These are phyloP conservation scores for Brachyhypopomus occidentalis DNA, from an alignment of 2,113 vertebrate genomes.

Conservation along the genomic window DNA sequence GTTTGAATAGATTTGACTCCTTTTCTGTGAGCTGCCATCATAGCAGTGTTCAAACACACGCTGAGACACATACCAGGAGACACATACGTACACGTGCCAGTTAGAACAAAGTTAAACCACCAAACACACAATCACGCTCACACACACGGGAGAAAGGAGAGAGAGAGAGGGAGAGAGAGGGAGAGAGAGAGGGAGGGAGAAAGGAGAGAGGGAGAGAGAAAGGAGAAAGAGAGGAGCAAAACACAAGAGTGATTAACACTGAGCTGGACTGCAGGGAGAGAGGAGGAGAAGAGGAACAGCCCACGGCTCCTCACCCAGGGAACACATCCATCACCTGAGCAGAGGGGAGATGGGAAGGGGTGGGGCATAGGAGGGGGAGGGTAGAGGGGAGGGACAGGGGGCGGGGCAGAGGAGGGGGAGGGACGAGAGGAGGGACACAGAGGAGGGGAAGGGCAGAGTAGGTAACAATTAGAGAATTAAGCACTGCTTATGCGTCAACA, in stretches of 20 bases:
- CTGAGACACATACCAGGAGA: conserved; percentile 28
- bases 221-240: too few species aligned
- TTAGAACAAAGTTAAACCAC: neutral
- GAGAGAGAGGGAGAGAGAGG: too few species aligned
- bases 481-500: neutral
- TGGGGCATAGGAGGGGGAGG: too few species aligned
- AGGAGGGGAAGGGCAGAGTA: neutral
- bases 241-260: conserved; percentile 6
- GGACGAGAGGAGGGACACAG: too few species aligned
- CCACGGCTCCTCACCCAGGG: conserved; percentile 12
- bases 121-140: neutral
- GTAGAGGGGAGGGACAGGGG: too few species aligned
- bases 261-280: conserved; percentile 22
- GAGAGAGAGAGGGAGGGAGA: too few species aligned
- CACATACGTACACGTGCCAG: conserved; percentile 27
- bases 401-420: too few species aligned
- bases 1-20: conserved; percentile 51
- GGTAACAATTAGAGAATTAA: conserved; percentile 16
- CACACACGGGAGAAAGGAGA: neutral
- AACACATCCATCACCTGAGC: conserved; percentile 31
- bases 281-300: conserved; percentile 22
- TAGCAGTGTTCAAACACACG: conserved; percentile 43
- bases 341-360: neutral
- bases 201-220: too few species aligned
- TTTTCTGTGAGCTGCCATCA: conserved; percentile 44